Conservation (phyloP, 2,888 invertebrate species). For the Trissoscelio sp. region DNA sequence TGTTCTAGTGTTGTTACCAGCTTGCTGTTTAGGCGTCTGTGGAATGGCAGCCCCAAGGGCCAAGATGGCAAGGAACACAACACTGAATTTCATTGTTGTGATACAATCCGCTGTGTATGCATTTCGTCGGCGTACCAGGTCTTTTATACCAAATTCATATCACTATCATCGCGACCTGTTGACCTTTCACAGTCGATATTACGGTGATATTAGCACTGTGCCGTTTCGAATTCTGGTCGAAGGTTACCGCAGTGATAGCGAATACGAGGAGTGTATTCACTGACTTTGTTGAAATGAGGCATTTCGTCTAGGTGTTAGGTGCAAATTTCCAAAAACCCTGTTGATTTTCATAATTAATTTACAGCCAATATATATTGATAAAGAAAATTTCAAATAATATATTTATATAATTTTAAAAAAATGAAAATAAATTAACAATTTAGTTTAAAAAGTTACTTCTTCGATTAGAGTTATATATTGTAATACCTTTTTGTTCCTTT, state of each 20-base stretch:
- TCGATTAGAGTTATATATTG: no score
- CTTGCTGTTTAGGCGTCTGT: conserved; percentile 73
- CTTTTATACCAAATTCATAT: conserved; percentile 81
- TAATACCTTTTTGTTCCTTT: neutral
- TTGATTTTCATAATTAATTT: no score
- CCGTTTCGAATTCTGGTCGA: conserved; percentile 71
- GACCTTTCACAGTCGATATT: conserved; percentile 72
- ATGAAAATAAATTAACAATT: no score
- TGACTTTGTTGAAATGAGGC: no score
- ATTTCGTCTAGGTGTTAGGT: no score
- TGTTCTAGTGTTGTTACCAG: conserved; percentile 76
- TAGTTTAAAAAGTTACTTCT: no score
- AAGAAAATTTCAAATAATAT: no score
- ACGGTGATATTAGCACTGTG: conserved; percentile 68
- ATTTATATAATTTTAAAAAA: no score
- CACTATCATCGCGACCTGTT: conserved; percentile 77
- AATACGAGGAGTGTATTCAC: no score
- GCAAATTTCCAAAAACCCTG: no score
- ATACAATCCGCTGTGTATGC: conserved; percentile 77
- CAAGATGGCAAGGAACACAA: conserved; percentile 79
- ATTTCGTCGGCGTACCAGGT: conserved; percentile 52
- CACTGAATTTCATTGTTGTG: conserved; percentile 80
- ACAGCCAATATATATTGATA: no score
- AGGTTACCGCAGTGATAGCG: conserved; percentile 71
- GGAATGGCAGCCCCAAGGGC: conserved; percentile 78